Evolutionary conservation across 2,113 vertebrate genomes (phyloP), one percentile per base, ranked within the genome.

Genomic region (Eolophus roseicapilla): DNA sequence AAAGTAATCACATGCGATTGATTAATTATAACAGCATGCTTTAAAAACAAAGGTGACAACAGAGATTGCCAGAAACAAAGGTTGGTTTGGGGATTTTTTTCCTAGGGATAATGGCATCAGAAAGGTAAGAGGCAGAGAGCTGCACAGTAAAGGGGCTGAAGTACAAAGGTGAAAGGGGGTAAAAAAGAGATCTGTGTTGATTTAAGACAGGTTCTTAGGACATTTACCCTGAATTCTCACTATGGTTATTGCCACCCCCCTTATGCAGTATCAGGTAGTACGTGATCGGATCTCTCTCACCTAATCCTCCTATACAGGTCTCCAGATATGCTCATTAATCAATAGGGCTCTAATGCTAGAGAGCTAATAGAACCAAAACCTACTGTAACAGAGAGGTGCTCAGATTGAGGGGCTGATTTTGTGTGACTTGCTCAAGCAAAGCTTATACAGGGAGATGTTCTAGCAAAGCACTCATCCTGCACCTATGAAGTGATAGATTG

Each of bases 201-300:
- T 88, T 89, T 93, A 90, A 84, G 75, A 63, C 29, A 68, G 73
- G 44, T 91, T 93, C 80, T 82, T 92, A 67, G 35, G 86, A 73
- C 44, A 37, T 68, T 86, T 91, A 79, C 65, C 37, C 41, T 46
- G 82, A 82, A 84, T 86, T 82, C 65, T 78, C 24, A 16, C 68
- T 62, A 10, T 52, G 70, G 29, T 55, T 91, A 57, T 39, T 92
- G 74, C 62, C 25, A 31, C 81, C 84, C 49, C 52, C n/a, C 2
- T 0, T 4, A 63, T 19, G 52, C 28, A 16, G 39, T 27, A 71
- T 82, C 69, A 69, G 29, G 47, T 19, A 88, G 62, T 37, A 44
- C 0, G 1, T 69, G 62, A 82, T 27, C 50, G 41, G 9, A 82
- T 24, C 69, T 63, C 49, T 75, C 57, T 53, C 62, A 7, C 21